These are phyloP conservation scores for Drosophila algonquin DNA, from an alignment of 2,888 invertebrate species.

Conservation along the genomic window DNA sequence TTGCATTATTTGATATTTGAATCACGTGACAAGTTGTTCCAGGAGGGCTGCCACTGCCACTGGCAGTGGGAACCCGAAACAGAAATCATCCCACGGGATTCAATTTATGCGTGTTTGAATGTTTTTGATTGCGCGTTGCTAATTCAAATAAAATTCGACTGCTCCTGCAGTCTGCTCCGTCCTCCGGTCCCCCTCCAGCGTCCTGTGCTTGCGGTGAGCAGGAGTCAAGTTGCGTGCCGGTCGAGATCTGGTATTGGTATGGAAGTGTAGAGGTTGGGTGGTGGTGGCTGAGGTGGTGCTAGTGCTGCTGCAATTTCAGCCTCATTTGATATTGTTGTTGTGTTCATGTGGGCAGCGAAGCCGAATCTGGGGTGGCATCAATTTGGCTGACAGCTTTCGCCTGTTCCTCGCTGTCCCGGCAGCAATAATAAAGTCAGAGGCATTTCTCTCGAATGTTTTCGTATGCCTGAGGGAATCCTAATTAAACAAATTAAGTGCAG, in stretches of 20 bases:
- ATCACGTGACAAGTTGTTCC: constrained; percentile 81
- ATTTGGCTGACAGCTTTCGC: constrained; percentile 70
- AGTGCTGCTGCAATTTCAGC: constrained; percentile 52
- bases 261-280: constrained; percentile 9
- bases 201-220: constrained; percentile 24
- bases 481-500: constrained; percentile 72
- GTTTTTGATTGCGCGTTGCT: constrained; percentile 81
- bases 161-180: constrained; percentile 25
- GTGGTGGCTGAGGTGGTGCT: constrained; percentile 29
- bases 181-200: no score
- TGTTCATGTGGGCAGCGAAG: constrained; percentile 30
- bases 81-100: constrained; percentile 81
- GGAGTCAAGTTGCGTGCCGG: constrained; percentile 49
- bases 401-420: constrained; percentile 42
- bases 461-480: constrained; percentile 59
- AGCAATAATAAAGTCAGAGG: constrained; percentile 36
- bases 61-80: constrained; percentile 59
- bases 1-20: constrained; percentile 79
- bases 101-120: constrained; percentile 82
- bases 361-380: constrained; percentile 48
- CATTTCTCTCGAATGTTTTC: constrained; percentile 34
- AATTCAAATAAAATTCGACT: constrained; percentile 74
- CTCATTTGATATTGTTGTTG: constrained; percentile 65
- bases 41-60: constrained; percentile 14
- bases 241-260: constrained; percentile 1